These are phyloP conservation scores for Epirrhoe tristata DNA, from an alignment of 2,888 invertebrate genomes.

Conservation along the genomic window DNA sequence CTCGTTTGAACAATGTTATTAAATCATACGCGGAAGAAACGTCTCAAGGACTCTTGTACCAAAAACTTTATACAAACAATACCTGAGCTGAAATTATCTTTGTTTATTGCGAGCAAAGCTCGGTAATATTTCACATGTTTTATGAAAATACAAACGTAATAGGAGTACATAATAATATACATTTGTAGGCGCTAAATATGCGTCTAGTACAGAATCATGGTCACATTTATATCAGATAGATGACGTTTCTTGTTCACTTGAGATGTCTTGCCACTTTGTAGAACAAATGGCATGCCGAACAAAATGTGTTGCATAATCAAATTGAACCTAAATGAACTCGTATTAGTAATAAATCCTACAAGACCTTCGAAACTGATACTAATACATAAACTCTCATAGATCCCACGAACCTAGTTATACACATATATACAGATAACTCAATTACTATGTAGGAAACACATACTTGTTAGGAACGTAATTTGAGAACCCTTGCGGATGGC, in stretches of 20 bases:
- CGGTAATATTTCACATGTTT: not conserved
- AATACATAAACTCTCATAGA: not conserved
- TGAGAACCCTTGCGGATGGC: constrained; percentile 22
- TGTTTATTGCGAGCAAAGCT: not conserved
- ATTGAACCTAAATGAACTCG: too few species aligned
- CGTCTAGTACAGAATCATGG: too few species aligned
- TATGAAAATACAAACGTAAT: not conserved
- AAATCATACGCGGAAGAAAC: constrained; percentile 52
- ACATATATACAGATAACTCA: constrained; percentile 6
- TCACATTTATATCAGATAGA: too few species aligned
- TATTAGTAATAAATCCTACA: not conserved
- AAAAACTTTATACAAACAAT: constrained; percentile 21
- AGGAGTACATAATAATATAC: not conserved
- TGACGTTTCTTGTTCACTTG: too few species aligned
- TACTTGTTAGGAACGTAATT: constrained; percentile 20
- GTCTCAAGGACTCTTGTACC: constrained; percentile 41
- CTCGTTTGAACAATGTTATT: constrained; percentile 56
- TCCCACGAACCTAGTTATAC: not conserved
- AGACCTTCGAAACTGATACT: not conserved
- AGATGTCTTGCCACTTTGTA: too few species aligned
- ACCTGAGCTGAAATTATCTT: constrained; percentile 4
- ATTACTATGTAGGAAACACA: constrained; percentile 6
- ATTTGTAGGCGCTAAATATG: too few species aligned
- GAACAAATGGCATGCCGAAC: too few species aligned
- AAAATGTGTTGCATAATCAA: too few species aligned